Evolutionary conservation across 1,140 invertebrate genomes (phyloP), one percentile per base, ranked within the genome.

Genomic region (Sarcophaga peregrina): DNA sequence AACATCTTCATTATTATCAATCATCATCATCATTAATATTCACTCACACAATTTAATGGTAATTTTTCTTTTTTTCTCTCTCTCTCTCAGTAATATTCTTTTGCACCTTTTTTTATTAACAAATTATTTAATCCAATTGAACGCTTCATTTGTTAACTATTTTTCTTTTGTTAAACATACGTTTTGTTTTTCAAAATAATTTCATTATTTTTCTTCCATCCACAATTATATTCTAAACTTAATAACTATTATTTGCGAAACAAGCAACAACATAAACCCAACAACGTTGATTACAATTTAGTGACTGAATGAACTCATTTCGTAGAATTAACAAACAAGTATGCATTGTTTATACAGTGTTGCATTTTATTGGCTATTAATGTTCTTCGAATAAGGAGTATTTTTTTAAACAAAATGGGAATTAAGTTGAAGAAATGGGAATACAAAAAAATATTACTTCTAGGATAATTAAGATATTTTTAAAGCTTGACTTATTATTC

Each of bases 221-320:
- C 6, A 25, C 62, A 25, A 52, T 9, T 37, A 37, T 37, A 37
- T 37, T 37, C 25, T 37, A 37, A 37, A 2, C 25, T 37, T 37
- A 37, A 37, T 37, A 37, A 37, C 7, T 20, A 25, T 68, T 68
- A 9, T 1, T 20, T 5, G 62, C 20, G 8, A n/a, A n/a, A 8
- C 13, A 37, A 58, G n/a, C 54, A 58, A n/a, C 54, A 58, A 58
- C 54, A 58, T 58, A 58, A 37, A 58, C 13, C 54, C 54, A 58
- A 58, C 54, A 13, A 58, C 54, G n/a, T 58, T 58, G 54, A 58
- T 58, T 58, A 20, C 62, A 68, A 68, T 68, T 68, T 68, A 68
- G 20, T 68, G 62, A 68, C 62, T 68, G 50, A 52, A 52, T 52
- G 62, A 68, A 68, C 10, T 68, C 17, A 68, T 68, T 68, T 68